A percentile compares a stretch with the other conserved stretches of the same genome.
These are phyloP conservation scores for Myripristis murdjan DNA, from an alignment of 2,797 vertebrate genomes.

Conservation along the genomic window DNA sequence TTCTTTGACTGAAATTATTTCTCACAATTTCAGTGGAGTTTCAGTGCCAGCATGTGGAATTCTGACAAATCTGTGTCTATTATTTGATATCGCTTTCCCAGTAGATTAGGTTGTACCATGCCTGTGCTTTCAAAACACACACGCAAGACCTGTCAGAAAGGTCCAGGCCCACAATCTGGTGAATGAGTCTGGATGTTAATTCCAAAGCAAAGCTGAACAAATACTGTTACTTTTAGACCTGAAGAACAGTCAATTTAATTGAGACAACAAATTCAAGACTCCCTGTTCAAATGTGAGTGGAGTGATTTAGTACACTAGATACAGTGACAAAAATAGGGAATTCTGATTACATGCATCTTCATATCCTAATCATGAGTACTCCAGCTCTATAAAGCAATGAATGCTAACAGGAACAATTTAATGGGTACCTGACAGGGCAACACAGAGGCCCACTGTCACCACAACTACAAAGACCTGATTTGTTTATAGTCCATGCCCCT, in stretches of 20 bases:
- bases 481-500: too few species aligned
- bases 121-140: slow-evolving; percentile 64
- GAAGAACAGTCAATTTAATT: slow-evolving; percentile 61
- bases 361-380: too few species aligned
- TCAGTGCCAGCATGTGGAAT: slow-evolving; percentile 73
- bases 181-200: slow-evolving; percentile 60
- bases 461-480: too few species aligned
- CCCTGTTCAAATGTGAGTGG: slow-evolving; percentile 15
- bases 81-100: slow-evolving; percentile 78
- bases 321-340: background rate
- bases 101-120: slow-evolving; percentile 62
- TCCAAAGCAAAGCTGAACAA: slow-evolving; percentile 77
- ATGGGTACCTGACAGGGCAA: too few species aligned
- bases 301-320: slow-evolving; percentile 20
- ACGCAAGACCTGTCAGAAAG: slow-evolving; percentile 52
- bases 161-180: slow-evolving; percentile 68
- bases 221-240: slow-evolving; percentile 66
- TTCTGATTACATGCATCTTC: too few species aligned
- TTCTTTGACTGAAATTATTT: slow-evolving; percentile 69
- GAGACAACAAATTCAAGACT: slow-evolving; percentile 41
- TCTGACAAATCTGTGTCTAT: slow-evolving; percentile 68
- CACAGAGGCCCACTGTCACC: too few species aligned
- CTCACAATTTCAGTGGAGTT: slow-evolving; percentile 62
- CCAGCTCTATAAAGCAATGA: too few species aligned
- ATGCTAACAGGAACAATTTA: too few species aligned